Evolutionary conservation across 2,797 vertebrate genomes (phyloP), one percentile per base, ranked within the genome.

Genomic region (Bovichtus diacanthus): DNA sequence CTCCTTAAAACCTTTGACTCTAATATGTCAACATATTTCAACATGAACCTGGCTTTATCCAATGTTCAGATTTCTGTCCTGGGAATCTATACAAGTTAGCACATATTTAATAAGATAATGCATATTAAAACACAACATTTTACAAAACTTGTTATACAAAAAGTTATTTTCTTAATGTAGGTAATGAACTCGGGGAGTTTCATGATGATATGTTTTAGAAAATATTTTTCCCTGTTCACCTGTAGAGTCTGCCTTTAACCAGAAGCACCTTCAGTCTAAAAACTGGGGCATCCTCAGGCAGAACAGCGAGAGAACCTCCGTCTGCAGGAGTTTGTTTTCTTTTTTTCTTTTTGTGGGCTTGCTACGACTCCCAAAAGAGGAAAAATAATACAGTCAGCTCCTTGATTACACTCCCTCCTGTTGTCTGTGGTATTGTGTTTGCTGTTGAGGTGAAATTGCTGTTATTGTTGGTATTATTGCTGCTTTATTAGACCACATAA

Each of bases 281-380:
- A 62, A 73, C 39, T 78, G 60, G 64, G 36, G 41, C 72, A 43
- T 15, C 38, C 3, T 39, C 31, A 41, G 3, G 15, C 51, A 54
- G 34, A 56, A 29, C 59, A 67, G 49, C 1, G 5, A 38, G 44
- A 53, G 44, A 18, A 50, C 11, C 50, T 31, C 29, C 2, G 0
- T 64, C 67, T 21, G 54, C 49, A 55, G 39, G 47, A 73, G 56
- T 55, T 49, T 59, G 34, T n/a, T 75, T 72, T 73, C 79, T 49
- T 76, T 66, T 47, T 72, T 73, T 79, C 49, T 76, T 66, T 47
- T 72, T 23, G 34, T 46, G 19, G 46, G 25, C n/a, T 39, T 18
- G 23, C 63, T 18, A 49, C 56, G 51, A 53, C 34, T 70, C 70
- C 77, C 67, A 31, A 19, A 46, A 66, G 67, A 71, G 31, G 18